Base-by-base conservation (phyloP, 2,113 vertebrate species). In the Eleginops maclovinus region DNA sequence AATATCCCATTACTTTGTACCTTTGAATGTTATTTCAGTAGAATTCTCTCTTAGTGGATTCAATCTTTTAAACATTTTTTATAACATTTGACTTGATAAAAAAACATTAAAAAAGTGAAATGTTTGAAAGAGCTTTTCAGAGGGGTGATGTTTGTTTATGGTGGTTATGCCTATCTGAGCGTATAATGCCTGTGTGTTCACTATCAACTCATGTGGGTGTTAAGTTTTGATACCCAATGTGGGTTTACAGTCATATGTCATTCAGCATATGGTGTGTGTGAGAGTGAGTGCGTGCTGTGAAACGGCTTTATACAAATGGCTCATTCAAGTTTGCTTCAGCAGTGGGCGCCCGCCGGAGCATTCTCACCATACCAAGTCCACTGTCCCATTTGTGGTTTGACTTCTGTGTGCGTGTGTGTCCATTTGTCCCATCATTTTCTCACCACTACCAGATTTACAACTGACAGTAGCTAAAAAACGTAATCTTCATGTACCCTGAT, bases 281-380 rank as follows among this genome's bases (percentile, higher is more conserved):
- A 7, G 12, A 53, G 55, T 64, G 82, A 65, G 59, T 55, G 61
- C 75, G 41, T 67, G 68, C 51, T 55, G 61, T 60, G 71, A 85
- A 87, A 92, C 86, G 72, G 75, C 72, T 83, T 90, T 50, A 85
- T 77, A 93, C 89, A 92, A 92, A 89, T 56, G 81, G 71, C 81
- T 89, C 84, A 87, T 93, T 93, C 83, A 90, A 55, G 64, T 90
- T 75, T 64, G 87, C 79, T 83, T 68, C 78, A 81, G 81, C 82
- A 86, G 86, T 83, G 79, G 88, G 85, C 70, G 68, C 83, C 84
- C 69, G 69, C 54, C 54, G 66, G 77, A 84, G 84, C 92, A 93
- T 92, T 93, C 87, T 92, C 88, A 84, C 88, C 86, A 88, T 90
- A 83, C 83, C 85, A 88, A 50, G 36, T 79, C 77, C 28, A 15